These are phyloP conservation scores for Caenorhabditis sp. DNA, from an alignment of 2,888 invertebrate species.

Conservation along the genomic window DNA sequence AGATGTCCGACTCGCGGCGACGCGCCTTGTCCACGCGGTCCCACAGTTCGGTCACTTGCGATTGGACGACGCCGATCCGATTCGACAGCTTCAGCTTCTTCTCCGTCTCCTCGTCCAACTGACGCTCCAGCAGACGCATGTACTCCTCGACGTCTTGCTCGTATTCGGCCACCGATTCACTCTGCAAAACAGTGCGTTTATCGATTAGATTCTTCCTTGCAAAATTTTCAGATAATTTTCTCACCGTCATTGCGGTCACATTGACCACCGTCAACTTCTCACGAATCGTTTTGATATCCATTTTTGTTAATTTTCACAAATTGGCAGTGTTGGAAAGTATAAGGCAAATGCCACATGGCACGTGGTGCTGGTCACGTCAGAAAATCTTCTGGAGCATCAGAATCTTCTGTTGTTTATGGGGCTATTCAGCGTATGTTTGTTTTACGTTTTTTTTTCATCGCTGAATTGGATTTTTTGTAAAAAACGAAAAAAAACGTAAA, in stretches of 20 bases:
- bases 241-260: constrained; percentile 32
- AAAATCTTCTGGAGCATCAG: too few species aligned
- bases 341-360: too few species aligned
- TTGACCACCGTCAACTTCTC: constrained; percentile 38
- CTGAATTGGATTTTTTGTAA: too few species aligned
- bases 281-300: constrained; percentile 35
- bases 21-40: constrained; percentile 58
- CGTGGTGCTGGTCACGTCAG: too few species aligned
- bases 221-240: background rate
- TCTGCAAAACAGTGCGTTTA: background rate
- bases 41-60: constrained; percentile 51
- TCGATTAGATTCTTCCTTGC: too few species aligned
- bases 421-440: too few species aligned
- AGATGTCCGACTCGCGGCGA: constrained; percentile 47
- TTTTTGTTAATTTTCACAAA: background rate
- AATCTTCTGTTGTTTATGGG: too few species aligned
- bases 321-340: too few species aligned
- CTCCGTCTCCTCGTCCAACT: constrained; percentile 33
- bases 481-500: too few species aligned
- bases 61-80: constrained; percentile 25
- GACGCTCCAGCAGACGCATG: constrained; percentile 14
- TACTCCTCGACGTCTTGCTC: constrained; percentile 50
- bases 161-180: constrained; percentile 44
- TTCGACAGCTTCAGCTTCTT: constrained; percentile 35
- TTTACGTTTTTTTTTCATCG: too few species aligned